Base-by-base conservation (phyloP, 2,113 vertebrate species). In the Mesembrinibis cayennensis region DNA sequence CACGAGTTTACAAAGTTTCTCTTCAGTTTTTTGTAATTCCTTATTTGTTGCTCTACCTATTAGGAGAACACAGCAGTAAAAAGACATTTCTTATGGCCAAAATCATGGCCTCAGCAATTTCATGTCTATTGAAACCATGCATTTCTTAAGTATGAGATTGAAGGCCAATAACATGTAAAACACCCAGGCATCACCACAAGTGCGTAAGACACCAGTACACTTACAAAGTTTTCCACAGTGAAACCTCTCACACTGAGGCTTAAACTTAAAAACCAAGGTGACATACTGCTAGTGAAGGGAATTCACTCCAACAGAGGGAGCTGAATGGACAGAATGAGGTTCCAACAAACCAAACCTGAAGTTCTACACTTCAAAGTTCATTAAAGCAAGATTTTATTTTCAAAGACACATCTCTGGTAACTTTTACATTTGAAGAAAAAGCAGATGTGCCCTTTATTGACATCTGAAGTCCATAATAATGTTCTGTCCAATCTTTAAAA, bases 301-400 rank as follows among this genome's bases (percentile, higher is more conserved):
- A 93, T 29, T 45, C 53, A 67, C 25, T 89, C 59, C 87, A 87
- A 95, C 56, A 93, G 66, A 93, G 53, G 70, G 74, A 93, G 62
- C 32, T 66, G 87, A 91, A 91, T 10, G 42, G 89, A 70, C 66
- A 91, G 38, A 80, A 76, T 2, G 23, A 80, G 23, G 49, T 82
- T 93, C 73, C 30, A 44, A 65, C 34, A 92, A 92, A 62, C 6
- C 32, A 70, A 86, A 93, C 40, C 53, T 66, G 3, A 77, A 80
- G 58, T 73, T 83, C 59, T 49, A n/a, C n/a, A 18, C 40, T 56
- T 90, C 6, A 0, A 44, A 82, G 30, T 36, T 81, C 40, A 78
- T 65, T 67, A 76, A 58, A 79, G 6, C 25, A 87, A 81, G 6
- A 26, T 26, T 82, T 84, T 65, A 14, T 27, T 89, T 40, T 38